Evolutionary conservation across 2,797 vertebrate genomes (phyloP).

Genomic region (Philypnodon macrostomus): DNA sequence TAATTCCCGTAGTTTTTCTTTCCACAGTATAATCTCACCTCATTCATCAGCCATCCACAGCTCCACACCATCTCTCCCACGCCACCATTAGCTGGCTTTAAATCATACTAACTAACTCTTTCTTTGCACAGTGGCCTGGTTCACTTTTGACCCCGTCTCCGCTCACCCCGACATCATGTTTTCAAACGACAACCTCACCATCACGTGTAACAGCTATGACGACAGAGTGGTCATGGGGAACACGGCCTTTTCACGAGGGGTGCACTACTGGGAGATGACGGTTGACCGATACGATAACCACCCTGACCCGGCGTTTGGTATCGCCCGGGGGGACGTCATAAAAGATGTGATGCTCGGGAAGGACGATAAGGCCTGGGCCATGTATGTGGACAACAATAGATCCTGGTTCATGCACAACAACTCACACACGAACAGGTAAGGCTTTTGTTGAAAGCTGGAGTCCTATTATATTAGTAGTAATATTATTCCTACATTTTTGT

Average conservation of each 20-base stretch:
- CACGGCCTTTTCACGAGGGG: slow-evolving; percentile 90
- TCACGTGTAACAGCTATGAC: slow-evolving; percentile 97
- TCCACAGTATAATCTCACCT: slow-evolving; percentile 29
- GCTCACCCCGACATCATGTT: slow-evolving; percentile 96
- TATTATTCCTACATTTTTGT: no score
- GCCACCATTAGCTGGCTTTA: not conserved
- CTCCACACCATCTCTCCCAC: slow-evolving; percentile 16
- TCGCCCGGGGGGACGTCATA: slow-evolving; percentile 89
- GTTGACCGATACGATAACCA: slow-evolving; percentile 98
- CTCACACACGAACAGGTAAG: slow-evolving; percentile 95
- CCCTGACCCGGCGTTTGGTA: slow-evolving; percentile 93
- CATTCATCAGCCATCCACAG: slow-evolving; percentile 30
- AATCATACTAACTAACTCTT: no score
- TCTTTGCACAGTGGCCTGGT: slow-evolving; percentile 89
- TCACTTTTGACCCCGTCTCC: slow-evolving; percentile 89
- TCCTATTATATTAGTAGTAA: no score
- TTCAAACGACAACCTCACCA: slow-evolving; percentile 97
- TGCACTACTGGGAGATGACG: slow-evolving; percentile 97
- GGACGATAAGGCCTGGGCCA: slow-evolving; percentile 97
- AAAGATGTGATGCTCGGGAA: slow-evolving; percentile 98
- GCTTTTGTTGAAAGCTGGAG: no score
- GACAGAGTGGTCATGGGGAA: slow-evolving; percentile 94
- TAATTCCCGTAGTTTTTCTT: slow-evolving; percentile 12
- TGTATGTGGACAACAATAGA: slow-evolving; percentile 98
- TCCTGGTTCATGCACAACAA: slow-evolving; percentile 99